Conservation (phyloP, 2,797 vertebrate genomes). For the Clarias pachynema region DNA sequence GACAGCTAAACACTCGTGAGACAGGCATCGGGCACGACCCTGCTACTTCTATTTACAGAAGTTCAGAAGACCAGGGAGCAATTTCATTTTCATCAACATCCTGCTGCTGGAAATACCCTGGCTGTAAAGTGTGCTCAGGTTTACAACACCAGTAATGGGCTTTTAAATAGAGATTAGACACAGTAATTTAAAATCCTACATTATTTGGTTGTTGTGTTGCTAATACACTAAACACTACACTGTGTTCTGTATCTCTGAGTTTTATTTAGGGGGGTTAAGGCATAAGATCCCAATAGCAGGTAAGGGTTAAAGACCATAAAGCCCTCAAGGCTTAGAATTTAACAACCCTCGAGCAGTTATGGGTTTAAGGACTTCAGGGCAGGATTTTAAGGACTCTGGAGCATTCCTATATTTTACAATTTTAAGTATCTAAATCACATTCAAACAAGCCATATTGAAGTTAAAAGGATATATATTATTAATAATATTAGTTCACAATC, state of each 20-base stretch:
- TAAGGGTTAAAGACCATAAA: neutral
- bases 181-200: neutral
- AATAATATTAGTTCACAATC: neutral
- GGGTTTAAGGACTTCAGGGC: neutral
- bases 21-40: constrained; percentile 28
- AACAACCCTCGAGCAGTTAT: constrained; percentile 1
- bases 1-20: constrained; percentile 50
- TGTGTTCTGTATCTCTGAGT: neutral
- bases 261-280: neutral
- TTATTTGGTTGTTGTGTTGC: neutral
- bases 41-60: constrained; percentile 10
- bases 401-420: neutral
- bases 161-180: neutral
- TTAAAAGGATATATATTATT: neutral
- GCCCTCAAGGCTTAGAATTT: constrained; percentile 1
- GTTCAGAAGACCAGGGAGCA: constrained; percentile 6
- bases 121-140: neutral
- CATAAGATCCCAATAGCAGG: neutral
- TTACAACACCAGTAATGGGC: neutral
- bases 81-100: constrained; percentile 32
- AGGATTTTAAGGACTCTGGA: neutral
- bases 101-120: neutral
- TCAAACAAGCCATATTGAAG: no score
- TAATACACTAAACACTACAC: neutral
- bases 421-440: neutral